phyloP scores from a whole-genome alignment of 2,797 vertebrate genomes.

The Chaenodraco wilsoni region DNA sequence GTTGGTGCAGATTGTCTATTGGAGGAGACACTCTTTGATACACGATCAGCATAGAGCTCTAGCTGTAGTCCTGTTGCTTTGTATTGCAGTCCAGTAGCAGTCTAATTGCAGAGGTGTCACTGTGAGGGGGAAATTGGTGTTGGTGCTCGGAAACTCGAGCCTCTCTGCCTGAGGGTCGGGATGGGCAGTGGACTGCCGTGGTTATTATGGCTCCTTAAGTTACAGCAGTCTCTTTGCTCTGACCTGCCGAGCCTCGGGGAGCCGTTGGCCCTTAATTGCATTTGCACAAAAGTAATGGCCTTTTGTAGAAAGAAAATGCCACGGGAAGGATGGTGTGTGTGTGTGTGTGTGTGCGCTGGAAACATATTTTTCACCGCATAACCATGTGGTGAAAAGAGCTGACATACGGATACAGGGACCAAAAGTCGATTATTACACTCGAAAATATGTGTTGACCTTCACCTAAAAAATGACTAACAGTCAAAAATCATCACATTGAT shows the following conservation, averaged over 20 bases:
- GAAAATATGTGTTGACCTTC: not conserved
- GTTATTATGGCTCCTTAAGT: constrained; percentile 67
- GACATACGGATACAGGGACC: constrained; percentile 14
- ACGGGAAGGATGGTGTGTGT: constrained; percentile 35
- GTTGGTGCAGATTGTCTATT: not conserved
- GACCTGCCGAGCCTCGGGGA: constrained; percentile 69
- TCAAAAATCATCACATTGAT: too few relatives aligned
- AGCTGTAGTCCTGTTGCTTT: constrained; percentile 26
- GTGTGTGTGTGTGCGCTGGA: constrained; percentile 23
- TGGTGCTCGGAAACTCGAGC: constrained; percentile 38
- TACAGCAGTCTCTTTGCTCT: constrained; percentile 54
- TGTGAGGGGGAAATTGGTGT: constrained; percentile 38
- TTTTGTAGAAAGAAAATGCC: constrained; percentile 59
- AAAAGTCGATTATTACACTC: constrained; percentile 25
- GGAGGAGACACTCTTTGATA: constrained; percentile 12
- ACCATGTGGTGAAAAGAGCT: constrained; percentile 22
- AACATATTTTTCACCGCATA: constrained; percentile 39
- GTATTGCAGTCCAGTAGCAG: constrained; percentile 17
- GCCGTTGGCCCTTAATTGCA: constrained; percentile 78
- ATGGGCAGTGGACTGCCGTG: constrained; percentile 36
- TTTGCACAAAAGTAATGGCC: constrained; percentile 77
- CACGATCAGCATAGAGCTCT: not conserved
- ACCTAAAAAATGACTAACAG: constrained; percentile 4
- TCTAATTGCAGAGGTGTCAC: constrained; percentile 17
- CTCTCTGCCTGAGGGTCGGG: constrained; percentile 33